Conservation (phyloP, 2,888 invertebrate species). For the Drosophila leonis region DNA sequence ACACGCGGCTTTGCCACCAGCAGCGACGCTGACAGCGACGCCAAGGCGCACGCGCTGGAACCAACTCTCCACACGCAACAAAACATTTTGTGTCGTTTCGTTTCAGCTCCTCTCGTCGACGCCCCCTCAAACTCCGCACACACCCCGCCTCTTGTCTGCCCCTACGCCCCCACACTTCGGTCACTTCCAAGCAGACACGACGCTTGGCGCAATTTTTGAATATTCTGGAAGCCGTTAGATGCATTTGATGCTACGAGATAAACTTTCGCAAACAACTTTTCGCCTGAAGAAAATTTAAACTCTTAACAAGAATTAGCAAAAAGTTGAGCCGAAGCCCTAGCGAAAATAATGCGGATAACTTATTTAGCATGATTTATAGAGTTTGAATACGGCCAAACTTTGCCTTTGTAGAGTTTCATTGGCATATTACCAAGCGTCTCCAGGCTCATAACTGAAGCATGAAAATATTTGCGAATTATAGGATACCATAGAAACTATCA, state of each 20-base stretch:
- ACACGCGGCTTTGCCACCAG: conserved; percentile 37
- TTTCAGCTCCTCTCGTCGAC: not conserved
- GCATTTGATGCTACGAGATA: not conserved
- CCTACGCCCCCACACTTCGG: not conserved
- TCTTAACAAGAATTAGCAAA: not conserved
- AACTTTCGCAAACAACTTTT: conserved; percentile 5
- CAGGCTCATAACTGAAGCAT: not conserved
- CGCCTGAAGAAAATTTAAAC: not conserved
- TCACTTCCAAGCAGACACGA: not conserved
- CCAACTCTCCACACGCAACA: conserved; percentile 58
- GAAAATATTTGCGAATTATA: not conserved
- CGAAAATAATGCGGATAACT: not conserved
- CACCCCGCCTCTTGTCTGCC: not conserved
- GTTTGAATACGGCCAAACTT: not conserved
- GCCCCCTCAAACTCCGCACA: conserved; percentile 1
- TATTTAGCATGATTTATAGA: not conserved
- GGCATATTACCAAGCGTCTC: not conserved
- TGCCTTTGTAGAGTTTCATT: conserved; percentile 1
- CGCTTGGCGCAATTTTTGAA: conserved; percentile 39
- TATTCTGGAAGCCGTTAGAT: conserved; percentile 5
- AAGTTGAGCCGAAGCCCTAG: not conserved
- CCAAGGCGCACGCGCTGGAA: conserved; percentile 69
- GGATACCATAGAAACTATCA: not conserved
- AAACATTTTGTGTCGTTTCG: conserved; percentile 2
- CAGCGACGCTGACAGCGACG: conserved; percentile 45